These are phyloP conservation scores for Sandelia bainsii DNA, from an alignment of 2,797 vertebrate species.

Conservation along the genomic window DNA sequence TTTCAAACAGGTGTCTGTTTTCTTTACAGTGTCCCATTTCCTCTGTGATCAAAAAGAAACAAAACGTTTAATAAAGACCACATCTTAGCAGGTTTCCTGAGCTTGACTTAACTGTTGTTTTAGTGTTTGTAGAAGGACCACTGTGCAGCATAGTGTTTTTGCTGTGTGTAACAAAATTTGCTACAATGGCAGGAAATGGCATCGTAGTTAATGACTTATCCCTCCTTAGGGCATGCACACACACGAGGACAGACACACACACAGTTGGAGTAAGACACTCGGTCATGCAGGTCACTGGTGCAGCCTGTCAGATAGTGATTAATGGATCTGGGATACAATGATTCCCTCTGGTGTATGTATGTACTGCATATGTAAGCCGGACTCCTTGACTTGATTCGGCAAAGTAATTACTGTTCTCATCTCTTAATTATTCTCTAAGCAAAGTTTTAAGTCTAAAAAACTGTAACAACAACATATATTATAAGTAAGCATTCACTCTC, in stretches of 20 bases:
- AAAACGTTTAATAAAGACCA: slow-evolving; percentile 2
- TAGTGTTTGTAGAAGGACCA: background rate
- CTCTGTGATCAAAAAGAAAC: background rate
- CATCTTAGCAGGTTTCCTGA: background rate
- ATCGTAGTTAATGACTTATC: slow-evolving; percentile 64
- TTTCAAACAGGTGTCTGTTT: background rate
- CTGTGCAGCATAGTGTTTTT: slow-evolving; percentile 14
- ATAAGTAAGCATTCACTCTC: slow-evolving; percentile 37
- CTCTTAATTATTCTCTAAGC: slow-evolving; percentile 20
- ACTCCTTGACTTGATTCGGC: background rate
- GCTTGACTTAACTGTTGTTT: slow-evolving; percentile 12
- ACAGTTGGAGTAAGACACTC: slow-evolving; percentile 22
- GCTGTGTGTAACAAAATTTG: slow-evolving; percentile 45
- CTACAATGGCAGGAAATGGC: slow-evolving; percentile 79
- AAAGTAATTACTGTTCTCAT: background rate
- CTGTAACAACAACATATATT: slow-evolving; percentile 39
- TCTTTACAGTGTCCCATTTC: background rate
- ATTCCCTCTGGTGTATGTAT: slow-evolving; percentile 40
- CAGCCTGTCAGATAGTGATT: slow-evolving; percentile 57
- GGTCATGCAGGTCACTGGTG: slow-evolving; percentile 61
- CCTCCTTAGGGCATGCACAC: slow-evolving; percentile 40
- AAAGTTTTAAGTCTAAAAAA: slow-evolving; percentile 16
- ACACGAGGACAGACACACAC: background rate
- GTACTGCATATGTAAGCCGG: background rate
- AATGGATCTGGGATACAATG: slow-evolving; percentile 46